Conservation (phyloP, 2,113 vertebrate genomes). For the Benitochromis conjunctus region DNA sequence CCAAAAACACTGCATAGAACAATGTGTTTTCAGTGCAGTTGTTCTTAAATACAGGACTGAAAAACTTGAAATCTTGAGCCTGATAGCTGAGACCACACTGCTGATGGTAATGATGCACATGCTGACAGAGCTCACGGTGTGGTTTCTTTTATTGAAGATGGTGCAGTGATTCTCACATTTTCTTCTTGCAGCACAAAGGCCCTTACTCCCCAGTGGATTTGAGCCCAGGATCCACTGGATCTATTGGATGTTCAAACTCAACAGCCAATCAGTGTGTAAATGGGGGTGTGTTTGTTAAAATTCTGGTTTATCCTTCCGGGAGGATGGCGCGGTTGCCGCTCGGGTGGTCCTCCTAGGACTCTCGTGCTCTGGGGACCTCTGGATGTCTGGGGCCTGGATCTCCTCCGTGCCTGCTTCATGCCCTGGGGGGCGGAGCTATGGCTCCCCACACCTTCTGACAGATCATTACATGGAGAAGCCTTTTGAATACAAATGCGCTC, state of each 20-base stretch:
- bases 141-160: background rate
- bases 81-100: background rate
- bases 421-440: no score
- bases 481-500: no score
- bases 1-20: background rate
- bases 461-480: no score
- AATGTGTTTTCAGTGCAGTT: background rate
- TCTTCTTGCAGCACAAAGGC: background rate
- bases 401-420: no score
- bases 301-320: background rate
- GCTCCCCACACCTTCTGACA: no score
- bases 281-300: background rate
- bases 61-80: constrained; percentile 11
- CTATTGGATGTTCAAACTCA: background rate
- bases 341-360: no score
- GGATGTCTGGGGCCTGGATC: no score
- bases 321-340: background rate
- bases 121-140: background rate
- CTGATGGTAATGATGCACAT: background rate
- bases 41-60: background rate
- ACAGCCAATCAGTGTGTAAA: background rate
- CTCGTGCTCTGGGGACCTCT: no score
- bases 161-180: background rate
- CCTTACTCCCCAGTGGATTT: background rate
- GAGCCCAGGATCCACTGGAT: background rate